phyloP scores from a whole-genome alignment of 2,113 vertebrate genomes.

The Arothron firmamentum region DNA sequence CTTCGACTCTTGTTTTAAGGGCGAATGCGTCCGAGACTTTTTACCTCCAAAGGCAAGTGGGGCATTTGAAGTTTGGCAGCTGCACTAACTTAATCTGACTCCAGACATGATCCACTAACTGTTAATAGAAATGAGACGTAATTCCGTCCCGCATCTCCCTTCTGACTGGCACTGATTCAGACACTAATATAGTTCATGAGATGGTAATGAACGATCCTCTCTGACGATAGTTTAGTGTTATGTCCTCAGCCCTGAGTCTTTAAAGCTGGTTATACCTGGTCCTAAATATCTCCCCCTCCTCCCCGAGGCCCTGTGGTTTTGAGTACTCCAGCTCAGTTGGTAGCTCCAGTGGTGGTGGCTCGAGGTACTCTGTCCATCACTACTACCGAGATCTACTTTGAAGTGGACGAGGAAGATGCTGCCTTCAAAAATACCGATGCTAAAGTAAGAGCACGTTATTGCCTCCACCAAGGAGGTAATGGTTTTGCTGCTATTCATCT shows the following conservation, averaged over 20 bases:
- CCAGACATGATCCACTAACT: conserved; percentile 35
- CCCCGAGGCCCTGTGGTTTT: conserved; percentile 90
- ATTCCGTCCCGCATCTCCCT: not conserved
- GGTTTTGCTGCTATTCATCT: not conserved
- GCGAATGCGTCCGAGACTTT: conserved; percentile 84
- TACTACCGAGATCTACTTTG: conserved; percentile 98
- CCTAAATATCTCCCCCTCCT: not conserved
- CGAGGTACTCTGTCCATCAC: conserved; percentile 97
- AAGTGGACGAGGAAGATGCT: conserved; percentile 94
- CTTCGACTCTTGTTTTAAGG: conserved; percentile 79
- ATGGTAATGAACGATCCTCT: not conserved
- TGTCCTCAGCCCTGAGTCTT: not conserved
- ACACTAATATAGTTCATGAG: not conserved
- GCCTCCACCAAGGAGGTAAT: not conserved
- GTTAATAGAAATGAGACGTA: conserved; percentile 1
- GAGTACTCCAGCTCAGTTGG: conserved; percentile 96
- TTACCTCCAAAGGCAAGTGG: conserved; percentile 92
- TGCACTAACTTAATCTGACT: conserved; percentile 52
- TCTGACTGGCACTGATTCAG: not conserved
- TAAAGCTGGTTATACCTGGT: not conserved
- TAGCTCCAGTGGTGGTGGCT: conserved; percentile 92
- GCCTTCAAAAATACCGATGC: conserved; percentile 90
- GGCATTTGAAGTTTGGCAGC: conserved; percentile 55
- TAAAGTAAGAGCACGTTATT: conserved; percentile 77
- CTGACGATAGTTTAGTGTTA: not conserved